Conservation (phyloP, 2,113 vertebrate genomes). For the Bos javanicus region DNA sequence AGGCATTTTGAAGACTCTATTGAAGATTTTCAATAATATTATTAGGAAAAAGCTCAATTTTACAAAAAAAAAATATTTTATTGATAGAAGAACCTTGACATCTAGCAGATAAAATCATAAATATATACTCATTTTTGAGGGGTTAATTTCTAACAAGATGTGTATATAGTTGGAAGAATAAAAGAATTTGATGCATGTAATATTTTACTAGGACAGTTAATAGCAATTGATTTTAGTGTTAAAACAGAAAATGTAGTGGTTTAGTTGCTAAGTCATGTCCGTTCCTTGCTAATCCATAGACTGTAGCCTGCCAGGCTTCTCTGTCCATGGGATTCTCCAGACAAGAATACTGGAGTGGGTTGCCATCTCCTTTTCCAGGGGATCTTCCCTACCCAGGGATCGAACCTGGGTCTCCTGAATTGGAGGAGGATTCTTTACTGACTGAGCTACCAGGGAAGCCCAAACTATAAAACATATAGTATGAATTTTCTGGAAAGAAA, state of each 20-base stretch:
- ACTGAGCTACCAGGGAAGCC: neutral
- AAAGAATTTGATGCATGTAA: neutral
- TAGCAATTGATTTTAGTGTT: neutral
- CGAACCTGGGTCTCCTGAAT: neutral
- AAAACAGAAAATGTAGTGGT: neutral
- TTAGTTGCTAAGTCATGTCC: neutral
- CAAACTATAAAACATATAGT: neutral
- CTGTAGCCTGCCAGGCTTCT: neutral
- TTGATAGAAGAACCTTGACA: neutral
- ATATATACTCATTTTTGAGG: neutral
- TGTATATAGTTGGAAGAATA: neutral
- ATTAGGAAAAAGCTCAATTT: neutral
- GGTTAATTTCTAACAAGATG: neutral
- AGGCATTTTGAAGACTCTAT: neutral
- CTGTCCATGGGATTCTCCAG: neutral
- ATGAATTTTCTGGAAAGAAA: neutral
- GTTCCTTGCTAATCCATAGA: neutral
- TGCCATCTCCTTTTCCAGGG: neutral
- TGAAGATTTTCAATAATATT: neutral
- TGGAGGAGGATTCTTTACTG: neutral
- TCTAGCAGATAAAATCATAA: neutral
- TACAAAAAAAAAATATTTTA: neutral
- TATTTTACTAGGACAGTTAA: neutral
- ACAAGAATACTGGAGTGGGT: neutral
- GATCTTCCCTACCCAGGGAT: neutral